Percentiles rank a stretch among this genome's conserved stretches.
Conservation (phyloP, 2,888 invertebrate species). For the Melipona beecheii region DNA sequence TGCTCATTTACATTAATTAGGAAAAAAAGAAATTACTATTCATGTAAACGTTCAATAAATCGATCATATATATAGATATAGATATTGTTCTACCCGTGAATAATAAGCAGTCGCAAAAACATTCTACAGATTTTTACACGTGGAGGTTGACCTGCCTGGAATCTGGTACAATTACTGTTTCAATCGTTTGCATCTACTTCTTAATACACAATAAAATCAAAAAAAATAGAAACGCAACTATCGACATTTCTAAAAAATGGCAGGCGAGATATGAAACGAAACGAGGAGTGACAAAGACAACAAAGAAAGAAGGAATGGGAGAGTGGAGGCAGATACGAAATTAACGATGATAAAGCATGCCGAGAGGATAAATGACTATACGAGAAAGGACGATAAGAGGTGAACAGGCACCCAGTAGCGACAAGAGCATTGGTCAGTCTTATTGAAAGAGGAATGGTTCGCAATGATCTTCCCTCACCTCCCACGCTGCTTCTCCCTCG, state of each 20-base stretch:
- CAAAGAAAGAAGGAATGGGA: not conserved
- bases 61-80: not conserved
- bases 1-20: conserved; percentile 6
- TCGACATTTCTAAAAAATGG: not conserved
- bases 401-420: conserved; percentile 5
- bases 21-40: not conserved
- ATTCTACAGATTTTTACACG: conserved; percentile 20
- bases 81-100: not conserved
- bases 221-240: no score
- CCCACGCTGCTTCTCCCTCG: conserved; percentile 43
- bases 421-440: conserved; percentile 14
- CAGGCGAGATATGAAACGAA: not conserved
- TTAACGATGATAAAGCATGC: conserved; percentile 18
- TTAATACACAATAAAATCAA: not conserved
- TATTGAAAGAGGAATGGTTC: conserved; percentile 50
- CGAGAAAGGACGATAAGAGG: conserved; percentile 23
- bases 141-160: conserved; percentile 7
- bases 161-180: conserved; percentile 36
- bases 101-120: conserved; percentile 23
- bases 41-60: conserved; percentile 18
- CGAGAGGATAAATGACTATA: not conserved
- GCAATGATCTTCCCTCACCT: conserved; percentile 28
- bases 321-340: not conserved
- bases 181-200: not conserved
- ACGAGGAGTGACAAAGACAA: not conserved